These are phyloP conservation scores for Nemoura dubitans DNA, from an alignment of 2,888 invertebrate species.

Conservation along the genomic window DNA sequence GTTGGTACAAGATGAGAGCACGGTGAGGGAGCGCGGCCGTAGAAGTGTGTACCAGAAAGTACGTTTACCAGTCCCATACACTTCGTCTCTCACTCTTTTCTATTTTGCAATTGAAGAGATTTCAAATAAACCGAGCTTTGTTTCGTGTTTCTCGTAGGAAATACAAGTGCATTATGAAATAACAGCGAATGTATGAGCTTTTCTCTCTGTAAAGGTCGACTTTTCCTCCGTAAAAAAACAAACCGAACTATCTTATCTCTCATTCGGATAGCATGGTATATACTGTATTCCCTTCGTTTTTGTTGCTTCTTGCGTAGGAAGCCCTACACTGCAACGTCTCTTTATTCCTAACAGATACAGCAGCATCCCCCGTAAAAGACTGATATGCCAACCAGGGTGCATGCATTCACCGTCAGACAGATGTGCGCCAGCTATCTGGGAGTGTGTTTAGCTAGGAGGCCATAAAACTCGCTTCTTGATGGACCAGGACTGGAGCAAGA, in stretches of 20 bases:
- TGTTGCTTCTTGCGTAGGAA: background rate
- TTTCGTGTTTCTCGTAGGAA: background rate
- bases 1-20: background rate
- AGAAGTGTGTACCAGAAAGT: background rate
- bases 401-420: background rate
- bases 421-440: background rate
- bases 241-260: background rate
- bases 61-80: background rate
- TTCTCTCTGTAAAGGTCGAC: background rate
- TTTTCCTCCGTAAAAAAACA: background rate
- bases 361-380: background rate
- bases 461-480: conserved; percentile 3
- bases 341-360: background rate
- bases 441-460: background rate
- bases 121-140: conserved; percentile 9
- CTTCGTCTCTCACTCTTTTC: background rate
- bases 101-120: conserved; percentile 10
- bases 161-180: conserved; percentile 2
- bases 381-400: background rate
- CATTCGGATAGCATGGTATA: background rate
- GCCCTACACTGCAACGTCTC: background rate
- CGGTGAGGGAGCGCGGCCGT: background rate
- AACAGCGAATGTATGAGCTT: conserved; percentile 7
- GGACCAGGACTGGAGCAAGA: background rate
- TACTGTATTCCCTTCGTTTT: background rate